phyloP scores from a whole-genome alignment of 2,113 vertebrate genomes.

The Poecile atricapillus region DNA sequence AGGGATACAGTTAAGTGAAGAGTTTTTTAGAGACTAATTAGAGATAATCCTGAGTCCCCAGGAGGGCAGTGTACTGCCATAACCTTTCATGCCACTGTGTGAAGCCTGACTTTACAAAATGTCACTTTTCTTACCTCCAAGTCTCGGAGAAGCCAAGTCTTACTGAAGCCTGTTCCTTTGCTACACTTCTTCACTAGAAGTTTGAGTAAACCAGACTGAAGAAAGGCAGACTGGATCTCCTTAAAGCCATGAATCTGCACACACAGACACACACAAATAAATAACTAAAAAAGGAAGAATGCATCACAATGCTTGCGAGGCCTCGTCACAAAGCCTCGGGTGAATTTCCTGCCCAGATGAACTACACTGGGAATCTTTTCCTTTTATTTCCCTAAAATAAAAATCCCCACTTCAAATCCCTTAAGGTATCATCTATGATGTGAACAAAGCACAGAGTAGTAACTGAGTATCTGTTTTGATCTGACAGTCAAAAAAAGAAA shows the following conservation, averaged over 20 bases:
- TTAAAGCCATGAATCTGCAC: constrained; percentile 85
- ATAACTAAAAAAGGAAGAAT: background rate
- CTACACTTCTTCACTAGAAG: constrained; percentile 95
- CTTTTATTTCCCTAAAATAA: background rate
- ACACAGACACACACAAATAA: background rate
- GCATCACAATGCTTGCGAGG: background rate
- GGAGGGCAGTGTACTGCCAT: background rate
- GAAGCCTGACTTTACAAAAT: background rate
- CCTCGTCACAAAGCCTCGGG: background rate
- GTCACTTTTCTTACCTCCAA: constrained; percentile 77
- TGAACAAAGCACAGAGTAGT: background rate
- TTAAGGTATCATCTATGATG: background rate
- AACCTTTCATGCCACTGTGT: background rate
- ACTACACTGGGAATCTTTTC: background rate
- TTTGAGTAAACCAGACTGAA: constrained; percentile 86
- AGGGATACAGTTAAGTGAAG: background rate
- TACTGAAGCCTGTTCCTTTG: constrained; percentile 97
- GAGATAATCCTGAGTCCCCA: background rate
- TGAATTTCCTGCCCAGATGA: background rate
- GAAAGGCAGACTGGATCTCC: constrained; percentile 83
- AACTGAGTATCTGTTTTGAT: background rate
- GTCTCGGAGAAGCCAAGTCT: constrained; percentile 95
- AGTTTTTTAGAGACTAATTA: background rate
- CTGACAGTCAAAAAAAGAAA: background rate
- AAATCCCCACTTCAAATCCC: background rate